Evolutionary conservation across 2,888 invertebrate species (phyloP).

Genomic region (Caenorhabditis japonica): DNA sequence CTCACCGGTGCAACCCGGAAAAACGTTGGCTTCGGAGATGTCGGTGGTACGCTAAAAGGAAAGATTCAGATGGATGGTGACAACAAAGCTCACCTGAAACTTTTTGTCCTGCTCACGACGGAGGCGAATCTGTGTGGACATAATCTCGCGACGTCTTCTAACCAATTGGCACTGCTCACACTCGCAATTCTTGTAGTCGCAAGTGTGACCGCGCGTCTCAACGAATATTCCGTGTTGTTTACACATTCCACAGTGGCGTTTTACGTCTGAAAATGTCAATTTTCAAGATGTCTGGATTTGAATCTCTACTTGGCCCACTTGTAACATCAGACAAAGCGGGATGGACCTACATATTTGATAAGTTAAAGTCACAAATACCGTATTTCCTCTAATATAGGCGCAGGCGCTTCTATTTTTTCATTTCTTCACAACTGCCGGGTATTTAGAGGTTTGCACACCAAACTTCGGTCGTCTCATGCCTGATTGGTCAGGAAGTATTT

Average conservation of each 20-base stretch:
- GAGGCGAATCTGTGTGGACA: conserved; percentile 75
- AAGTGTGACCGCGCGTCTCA: conserved; percentile 73
- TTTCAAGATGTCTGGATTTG: background rate
- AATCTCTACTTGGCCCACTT: too few relatives aligned
- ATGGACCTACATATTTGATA: too few relatives aligned
- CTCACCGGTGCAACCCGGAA: conserved; percentile 56
- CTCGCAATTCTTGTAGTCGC: conserved; percentile 70
- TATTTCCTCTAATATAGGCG: too few relatives aligned
- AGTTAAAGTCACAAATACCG: too few relatives aligned
- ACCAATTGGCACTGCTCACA: conserved; percentile 73
- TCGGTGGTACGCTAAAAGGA: conserved; percentile 64
- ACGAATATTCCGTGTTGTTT: conserved; percentile 70
- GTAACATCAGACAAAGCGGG: too few relatives aligned
- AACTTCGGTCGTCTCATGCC: too few relatives aligned
- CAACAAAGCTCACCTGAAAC: conserved; percentile 59
- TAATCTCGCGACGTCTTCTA: conserved; percentile 70
- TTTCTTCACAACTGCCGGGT: too few relatives aligned
- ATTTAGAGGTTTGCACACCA: too few relatives aligned
- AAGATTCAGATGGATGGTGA: background rate
- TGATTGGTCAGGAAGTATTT: too few relatives aligned
- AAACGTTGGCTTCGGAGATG: conserved; percentile 67
- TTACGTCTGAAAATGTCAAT: conserved; percentile 65
- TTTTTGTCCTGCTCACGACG: conserved; percentile 75
- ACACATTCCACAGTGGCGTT: conserved; percentile 75
- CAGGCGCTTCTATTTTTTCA: too few relatives aligned